Percentiles rank a stretch among this genome's conserved stretches.
Evolutionary conservation across 2,113 vertebrate species (phyloP).

Genomic region (Trogon melanurus): DNA sequence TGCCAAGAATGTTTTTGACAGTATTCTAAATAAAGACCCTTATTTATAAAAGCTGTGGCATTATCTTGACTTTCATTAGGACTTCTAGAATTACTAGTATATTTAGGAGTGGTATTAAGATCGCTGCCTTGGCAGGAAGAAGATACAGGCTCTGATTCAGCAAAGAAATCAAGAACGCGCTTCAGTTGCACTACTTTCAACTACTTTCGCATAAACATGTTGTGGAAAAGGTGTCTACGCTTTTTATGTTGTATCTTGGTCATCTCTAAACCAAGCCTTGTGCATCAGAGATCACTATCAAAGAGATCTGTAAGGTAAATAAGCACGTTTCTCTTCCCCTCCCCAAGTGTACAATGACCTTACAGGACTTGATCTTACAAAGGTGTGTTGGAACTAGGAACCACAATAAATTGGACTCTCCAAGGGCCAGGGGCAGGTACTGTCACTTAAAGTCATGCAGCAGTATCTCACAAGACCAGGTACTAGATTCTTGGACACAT

Average conservation of each 20-base stretch:
- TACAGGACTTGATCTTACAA: neutral
- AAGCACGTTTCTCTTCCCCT: neutral
- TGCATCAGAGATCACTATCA: neutral
- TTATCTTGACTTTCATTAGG: slow-evolving; percentile 52
- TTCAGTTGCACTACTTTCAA: neutral
- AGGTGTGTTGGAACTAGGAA: neutral
- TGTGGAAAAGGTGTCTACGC: neutral
- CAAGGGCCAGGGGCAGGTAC: neutral
- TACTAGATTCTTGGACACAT: neutral
- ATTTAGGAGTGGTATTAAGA: slow-evolving; percentile 37
- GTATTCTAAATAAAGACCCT: slow-evolving; percentile 85
- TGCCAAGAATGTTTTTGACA: slow-evolving; percentile 76
- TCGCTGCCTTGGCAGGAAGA: slow-evolving; percentile 46
- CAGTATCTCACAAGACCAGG: neutral
- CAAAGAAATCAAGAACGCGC: slow-evolving; percentile 20
- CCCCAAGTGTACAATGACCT: neutral
- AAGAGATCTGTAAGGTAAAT: neutral
- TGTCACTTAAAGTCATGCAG: neutral
- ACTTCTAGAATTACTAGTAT: slow-evolving; percentile 62
- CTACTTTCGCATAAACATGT: neutral
- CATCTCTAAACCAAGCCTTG: neutral
- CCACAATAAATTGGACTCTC: neutral
- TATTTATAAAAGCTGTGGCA: slow-evolving; percentile 87
- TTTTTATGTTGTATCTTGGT: neutral
- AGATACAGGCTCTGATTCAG: slow-evolving; percentile 53